Base-by-base conservation (phyloP, 2,113 vertebrate genomes). In the Pavo muticus region DNA sequence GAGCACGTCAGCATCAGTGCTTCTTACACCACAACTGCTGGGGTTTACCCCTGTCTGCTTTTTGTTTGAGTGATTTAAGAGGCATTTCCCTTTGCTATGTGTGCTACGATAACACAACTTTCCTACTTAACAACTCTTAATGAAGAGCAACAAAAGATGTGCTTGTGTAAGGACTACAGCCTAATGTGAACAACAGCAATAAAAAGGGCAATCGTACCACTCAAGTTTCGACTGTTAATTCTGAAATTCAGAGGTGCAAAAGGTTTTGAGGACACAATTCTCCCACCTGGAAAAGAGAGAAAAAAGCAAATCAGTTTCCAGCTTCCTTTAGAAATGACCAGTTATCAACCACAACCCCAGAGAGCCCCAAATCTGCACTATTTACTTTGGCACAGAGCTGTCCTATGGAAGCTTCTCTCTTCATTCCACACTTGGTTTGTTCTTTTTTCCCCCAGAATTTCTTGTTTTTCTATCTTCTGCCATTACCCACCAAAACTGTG, bases 161-260 rank as follows among this genome's bases (percentile, higher is more conserved):
- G 11, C 9, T 56, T 29, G 65, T 32, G 10, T 11, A 18, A 68
- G 4, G 3, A 72, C 16, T 7, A 54, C 9, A 8, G 14, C 5
- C 5, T 14, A 13, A 1, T 30, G n/a, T 11, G 59, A 78, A 2
- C 17, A 91, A 48, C 13, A 78, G 91, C 9, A 69, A 64, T 8
- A 69, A 64, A 68, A 76, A 94, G 10, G 24, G 17, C 37, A 67
- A 71, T 42, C 98, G 98, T 98, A 99, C 99, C 99, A 77, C 99
- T 99, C 98, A 99, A 98, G 98, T 99, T 99, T 97, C 99, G 98
- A 97, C 99, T 99, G 98, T 99, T 99, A 97, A 99, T 99, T 98
- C 99, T 98, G 96, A 99, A 99, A 97, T 99, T 99, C 54, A 99
- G 98, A 97, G 99, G 99, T 97, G 99, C 99, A 98, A 99, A 99